Evolutionary conservation across 2,888 invertebrate species (phyloP), one percentile per base, ranked within the genome.

Genomic region (Mechanitis messenoides): DNA sequence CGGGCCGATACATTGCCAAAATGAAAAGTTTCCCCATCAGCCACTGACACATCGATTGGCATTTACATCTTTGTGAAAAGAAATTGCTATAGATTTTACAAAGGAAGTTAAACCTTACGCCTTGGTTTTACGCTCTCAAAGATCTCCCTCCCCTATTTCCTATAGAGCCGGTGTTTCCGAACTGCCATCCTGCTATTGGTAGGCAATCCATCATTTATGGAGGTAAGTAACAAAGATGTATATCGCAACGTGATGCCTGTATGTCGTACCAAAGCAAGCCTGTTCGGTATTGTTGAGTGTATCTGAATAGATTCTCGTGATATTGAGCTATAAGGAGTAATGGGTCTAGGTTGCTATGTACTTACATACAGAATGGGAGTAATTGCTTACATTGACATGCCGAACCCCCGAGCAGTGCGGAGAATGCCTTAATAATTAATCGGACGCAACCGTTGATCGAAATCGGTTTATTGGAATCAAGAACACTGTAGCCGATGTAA

Each of bases 11-110:
- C 83, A 83, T 81, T 78, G 80, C 75, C 80, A 81, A 85, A 87
- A 88, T 87, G 84, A 87, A 88, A 88, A 88, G 87, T 87, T 87
- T 85, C 77, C 81, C 84, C 81, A 87, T 86, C 85, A 84, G 73
- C 81, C 75, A 80, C 84, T 87, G 88, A 87, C 87, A 86, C 83
- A 79, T 85, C 83, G 87, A 86, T 80, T 86, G 85, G 83, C 85
- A 83, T 86, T 83, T 83, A 87, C 86, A 87, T 88, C 85, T 87
- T 85, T 80, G 82, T 85, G 20, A 76, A 77, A 81, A 80, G 77
- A 83, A 85, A 84, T 85, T 84, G 83, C 78, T 76, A 68, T 66
- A 70, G 73, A 77, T 76, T 75, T 78, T 76, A 76, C 81, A 83
- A 78, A 74, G 80, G 69, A 85, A 82, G 74, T 72, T 83, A 71